Percentiles rank a stretch among this genome's conserved stretches.
phyloP scores from a whole-genome alignment of 2,113 vertebrate species.

The Capreolus pygargus region DNA sequence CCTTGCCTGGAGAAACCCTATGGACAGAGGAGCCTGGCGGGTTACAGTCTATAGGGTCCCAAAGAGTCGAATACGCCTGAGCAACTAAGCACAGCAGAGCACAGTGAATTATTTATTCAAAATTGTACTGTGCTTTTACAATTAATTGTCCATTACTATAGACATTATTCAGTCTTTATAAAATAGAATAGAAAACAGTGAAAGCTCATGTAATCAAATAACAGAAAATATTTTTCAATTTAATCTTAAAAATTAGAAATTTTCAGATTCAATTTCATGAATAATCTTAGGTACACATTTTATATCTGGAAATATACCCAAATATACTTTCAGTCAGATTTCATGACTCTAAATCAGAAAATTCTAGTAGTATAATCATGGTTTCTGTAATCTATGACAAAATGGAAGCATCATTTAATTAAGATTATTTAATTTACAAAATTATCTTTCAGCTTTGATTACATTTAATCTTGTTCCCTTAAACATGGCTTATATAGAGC shows the following conservation, averaged over 20 bases:
- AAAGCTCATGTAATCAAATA: neutral
- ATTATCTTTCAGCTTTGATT: neutral
- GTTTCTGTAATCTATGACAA: neutral
- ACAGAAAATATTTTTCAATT: neutral
- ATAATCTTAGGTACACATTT: neutral
- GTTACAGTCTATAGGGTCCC: rapidly evolving
- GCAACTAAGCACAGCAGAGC: neutral
- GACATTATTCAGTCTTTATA: neutral
- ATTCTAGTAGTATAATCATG: neutral
- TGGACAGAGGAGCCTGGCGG: neutral
- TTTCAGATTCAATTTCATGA: neutral
- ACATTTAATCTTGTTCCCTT: neutral
- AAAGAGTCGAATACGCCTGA: rapidly evolving
- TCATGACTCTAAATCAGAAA: neutral
- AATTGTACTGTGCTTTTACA: neutral
- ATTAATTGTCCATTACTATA: neutral
- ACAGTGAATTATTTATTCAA: neutral
- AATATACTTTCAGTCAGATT: neutral
- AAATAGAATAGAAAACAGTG: neutral
- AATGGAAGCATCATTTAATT: neutral
- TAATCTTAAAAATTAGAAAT: neutral
- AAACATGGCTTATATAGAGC: neutral
- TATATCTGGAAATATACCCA: neutral
- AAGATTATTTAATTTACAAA: neutral
- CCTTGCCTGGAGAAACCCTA: neutral